These are phyloP conservation scores for Masnerella sp. DNA, from an alignment of 2,888 invertebrate genomes.

Conservation along the genomic window DNA sequence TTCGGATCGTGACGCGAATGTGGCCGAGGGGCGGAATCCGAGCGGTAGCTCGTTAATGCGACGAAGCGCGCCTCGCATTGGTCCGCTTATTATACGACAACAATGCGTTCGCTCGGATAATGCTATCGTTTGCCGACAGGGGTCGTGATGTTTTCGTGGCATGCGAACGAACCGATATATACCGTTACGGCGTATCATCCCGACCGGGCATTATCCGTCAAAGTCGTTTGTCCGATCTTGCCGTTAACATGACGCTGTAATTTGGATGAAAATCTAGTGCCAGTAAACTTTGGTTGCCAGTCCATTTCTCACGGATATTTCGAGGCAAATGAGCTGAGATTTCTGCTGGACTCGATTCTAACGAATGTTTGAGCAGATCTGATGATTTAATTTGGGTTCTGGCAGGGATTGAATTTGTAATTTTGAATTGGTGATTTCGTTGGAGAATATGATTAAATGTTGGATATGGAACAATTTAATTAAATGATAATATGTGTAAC, in stretches of 20 bases:
- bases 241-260: constrained; percentile 11
- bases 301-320: not conserved
- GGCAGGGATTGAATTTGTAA: too few relatives aligned
- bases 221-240: constrained; percentile 29
- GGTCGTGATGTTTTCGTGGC: constrained; percentile 45
- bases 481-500: too few relatives aligned
- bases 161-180: constrained; percentile 39
- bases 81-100: constrained; percentile 48
- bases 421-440: too few relatives aligned
- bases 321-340: too few relatives aligned
- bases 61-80: constrained; percentile 34
- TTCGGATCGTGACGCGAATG: constrained; percentile 34
- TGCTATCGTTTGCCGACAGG: constrained; percentile 24
- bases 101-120: constrained; percentile 43
- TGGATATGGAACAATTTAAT: too few relatives aligned
- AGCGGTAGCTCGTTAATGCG: constrained; percentile 33
- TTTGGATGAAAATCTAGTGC: too few relatives aligned
- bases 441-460: too few relatives aligned
- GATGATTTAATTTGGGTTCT: too few relatives aligned
- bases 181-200: constrained; percentile 43
- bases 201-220: constrained; percentile 24
- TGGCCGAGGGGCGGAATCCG: constrained; percentile 20
- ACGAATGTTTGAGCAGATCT: too few relatives aligned
- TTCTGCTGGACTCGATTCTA: too few relatives aligned
- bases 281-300: too few relatives aligned